Evolutionary conservation across 1,140 invertebrate genomes (phyloP).

Genomic region (Trichonephila clavata): DNA sequence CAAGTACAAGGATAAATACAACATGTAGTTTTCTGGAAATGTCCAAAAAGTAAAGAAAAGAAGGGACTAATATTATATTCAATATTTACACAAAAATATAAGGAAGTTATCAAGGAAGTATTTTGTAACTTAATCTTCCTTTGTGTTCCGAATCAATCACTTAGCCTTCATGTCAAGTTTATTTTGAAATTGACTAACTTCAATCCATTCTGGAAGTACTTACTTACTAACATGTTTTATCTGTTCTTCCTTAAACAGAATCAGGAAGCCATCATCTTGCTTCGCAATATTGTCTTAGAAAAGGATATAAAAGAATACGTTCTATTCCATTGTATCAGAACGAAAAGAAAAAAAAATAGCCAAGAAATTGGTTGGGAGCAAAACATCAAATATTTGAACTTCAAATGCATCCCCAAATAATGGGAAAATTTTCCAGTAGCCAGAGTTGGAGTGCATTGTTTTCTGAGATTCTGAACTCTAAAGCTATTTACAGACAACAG

Average conservation of each 20-base stretch:
- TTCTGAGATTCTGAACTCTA: too few relatives aligned
- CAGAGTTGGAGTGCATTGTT: too few relatives aligned
- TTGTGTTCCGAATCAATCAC: neutral
- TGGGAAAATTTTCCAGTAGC: too few relatives aligned
- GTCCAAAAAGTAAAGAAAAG: too few relatives aligned
- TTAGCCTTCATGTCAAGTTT: constrained; percentile 17
- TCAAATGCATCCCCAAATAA: neutral
- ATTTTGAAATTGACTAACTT: neutral
- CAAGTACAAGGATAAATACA: too few relatives aligned
- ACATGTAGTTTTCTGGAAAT: too few relatives aligned
- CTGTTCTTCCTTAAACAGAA: neutral
- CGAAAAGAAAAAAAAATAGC: neutral
- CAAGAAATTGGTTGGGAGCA: neutral
- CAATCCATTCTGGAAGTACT: constrained; percentile 1
- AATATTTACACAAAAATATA: neutral
- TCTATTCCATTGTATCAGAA: neutral
- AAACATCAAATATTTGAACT: constrained; percentile 38
- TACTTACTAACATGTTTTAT: neutral
- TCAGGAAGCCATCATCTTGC: neutral
- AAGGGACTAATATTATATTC: neutral
- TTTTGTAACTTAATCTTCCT: neutral
- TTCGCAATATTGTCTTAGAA: neutral
- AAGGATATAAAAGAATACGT: neutral
- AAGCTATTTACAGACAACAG: too few relatives aligned
- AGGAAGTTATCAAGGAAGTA: neutral